Evolutionary conservation across 1,140 invertebrate species (phyloP).

Genomic region (Pararge aegeria): DNA sequence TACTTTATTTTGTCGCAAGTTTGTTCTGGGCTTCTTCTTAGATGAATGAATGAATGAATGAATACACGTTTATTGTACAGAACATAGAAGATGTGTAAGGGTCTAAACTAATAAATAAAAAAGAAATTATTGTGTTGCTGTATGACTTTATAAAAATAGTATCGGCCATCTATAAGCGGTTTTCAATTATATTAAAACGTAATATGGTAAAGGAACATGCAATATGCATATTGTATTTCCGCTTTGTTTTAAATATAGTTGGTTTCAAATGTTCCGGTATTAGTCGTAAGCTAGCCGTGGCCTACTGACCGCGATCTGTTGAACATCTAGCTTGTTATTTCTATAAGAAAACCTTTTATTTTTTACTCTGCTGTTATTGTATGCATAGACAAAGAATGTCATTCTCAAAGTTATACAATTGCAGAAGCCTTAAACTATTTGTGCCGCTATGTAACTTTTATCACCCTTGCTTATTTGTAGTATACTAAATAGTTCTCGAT

Average conservation of each 20-base stretch:
- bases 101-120: no score
- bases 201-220: neutral
- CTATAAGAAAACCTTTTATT: conserved; percentile 7
- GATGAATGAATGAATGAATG: no score
- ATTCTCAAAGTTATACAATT: neutral
- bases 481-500: no score
- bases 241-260: conserved; percentile 21
- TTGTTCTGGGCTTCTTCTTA: no score
- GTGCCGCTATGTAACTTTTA: neutral
- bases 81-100: no score
- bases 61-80: no score
- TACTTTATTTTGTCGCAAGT: no score
- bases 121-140: no score
- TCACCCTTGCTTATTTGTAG: neutral
- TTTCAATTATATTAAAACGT: neutral
- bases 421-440: neutral
- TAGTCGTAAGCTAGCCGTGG: conserved; percentile 56
- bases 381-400: neutral
- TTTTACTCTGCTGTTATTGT: neutral
- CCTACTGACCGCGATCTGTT: conserved; percentile 65
- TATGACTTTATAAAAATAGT: no score
- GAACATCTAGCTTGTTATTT: conserved; percentile 35
- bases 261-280: conserved; percentile 52
- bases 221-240: conserved; percentile 17
- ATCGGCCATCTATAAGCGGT: neutral